These are phyloP conservation scores for Pteruthius melanotis DNA, from an alignment of 2,113 vertebrate genomes.

Conservation along the genomic window DNA sequence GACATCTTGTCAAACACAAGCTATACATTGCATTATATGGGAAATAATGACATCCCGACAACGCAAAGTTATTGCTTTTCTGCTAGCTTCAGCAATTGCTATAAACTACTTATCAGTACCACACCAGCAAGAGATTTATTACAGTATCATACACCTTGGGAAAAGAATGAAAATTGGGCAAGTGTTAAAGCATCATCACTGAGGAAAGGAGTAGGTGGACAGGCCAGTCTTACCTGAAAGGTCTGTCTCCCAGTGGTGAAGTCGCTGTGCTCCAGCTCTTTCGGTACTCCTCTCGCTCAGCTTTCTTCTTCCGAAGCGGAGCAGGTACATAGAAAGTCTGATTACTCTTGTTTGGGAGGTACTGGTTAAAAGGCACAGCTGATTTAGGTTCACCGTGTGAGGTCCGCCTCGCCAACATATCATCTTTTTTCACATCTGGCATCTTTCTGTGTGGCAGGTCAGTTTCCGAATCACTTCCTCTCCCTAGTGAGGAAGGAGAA, in stretches of 20 bases:
- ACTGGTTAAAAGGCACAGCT: constrained; percentile 96
- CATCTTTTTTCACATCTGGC: constrained; percentile 93
- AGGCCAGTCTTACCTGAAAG: constrained; percentile 83
- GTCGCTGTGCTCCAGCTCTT: constrained; percentile 93
- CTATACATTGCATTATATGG: neutral
- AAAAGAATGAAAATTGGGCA: neutral
- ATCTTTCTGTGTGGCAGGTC: constrained; percentile 88
- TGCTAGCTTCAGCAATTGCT: neutral
- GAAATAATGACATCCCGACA: neutral
- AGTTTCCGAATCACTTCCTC: constrained; percentile 93
- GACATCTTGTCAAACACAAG: neutral
- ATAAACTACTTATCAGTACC: neutral
- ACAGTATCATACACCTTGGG: neutral
- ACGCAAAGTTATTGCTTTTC: neutral
- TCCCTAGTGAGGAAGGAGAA: constrained; percentile 73
- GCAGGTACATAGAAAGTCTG: constrained; percentile 87
- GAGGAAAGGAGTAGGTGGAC: neutral
- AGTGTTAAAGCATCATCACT: neutral
- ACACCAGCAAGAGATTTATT: neutral
- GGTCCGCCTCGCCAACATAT: constrained; percentile 90
- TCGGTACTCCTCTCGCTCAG: constrained; percentile 79
- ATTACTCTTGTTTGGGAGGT: constrained; percentile 96
- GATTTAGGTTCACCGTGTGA: constrained; percentile 88
- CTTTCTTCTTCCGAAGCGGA: constrained; percentile 82
- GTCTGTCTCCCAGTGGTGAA: constrained; percentile 87